A percentile compares a stretch with the other conserved stretches of the same genome.
These are phyloP conservation scores for Tholera decimalis DNA, from an alignment of 2,888 invertebrate species.

Conservation along the genomic window DNA sequence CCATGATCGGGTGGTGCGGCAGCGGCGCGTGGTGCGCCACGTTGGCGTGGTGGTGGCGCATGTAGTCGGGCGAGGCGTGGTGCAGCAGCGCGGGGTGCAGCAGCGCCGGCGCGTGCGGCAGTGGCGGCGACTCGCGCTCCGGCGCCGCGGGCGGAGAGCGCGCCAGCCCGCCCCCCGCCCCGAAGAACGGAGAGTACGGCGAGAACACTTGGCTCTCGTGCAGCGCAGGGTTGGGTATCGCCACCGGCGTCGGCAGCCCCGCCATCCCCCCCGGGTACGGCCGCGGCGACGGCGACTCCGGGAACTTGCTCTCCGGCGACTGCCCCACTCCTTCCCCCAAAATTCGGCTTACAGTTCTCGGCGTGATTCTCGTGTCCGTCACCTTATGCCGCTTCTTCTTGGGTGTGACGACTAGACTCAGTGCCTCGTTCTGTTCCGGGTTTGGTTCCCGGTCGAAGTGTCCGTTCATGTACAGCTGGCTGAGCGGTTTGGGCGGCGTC, in stretches of 20 bases:
- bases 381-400: conserved; percentile 99
- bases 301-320: conserved; percentile 91
- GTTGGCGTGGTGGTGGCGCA: conserved; percentile 93
- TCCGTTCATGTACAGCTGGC: conserved; percentile 93
- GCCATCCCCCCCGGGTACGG: conserved; percentile 96
- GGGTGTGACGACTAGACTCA: conserved; percentile 98
- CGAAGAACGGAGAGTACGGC: conserved; percentile 97
- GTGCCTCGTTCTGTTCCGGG: conserved; percentile 98
- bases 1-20: conserved; percentile 95
- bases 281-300: conserved; percentile 94
- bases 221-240: conserved; percentile 98
- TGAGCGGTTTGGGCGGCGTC: conserved; percentile 95
- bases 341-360: conserved; percentile 97
- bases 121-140: conserved; percentile 96
- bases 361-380: conserved; percentile 98
- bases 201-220: conserved; percentile 98
- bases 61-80: conserved; percentile 96
- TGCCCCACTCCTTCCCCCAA: conserved; percentile 95
- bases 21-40: conserved; percentile 95
- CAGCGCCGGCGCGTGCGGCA: conserved; percentile 96
- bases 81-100: conserved; percentile 96
- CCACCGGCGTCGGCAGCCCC: conserved; percentile 97
- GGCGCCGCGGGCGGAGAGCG: conserved; percentile 92
- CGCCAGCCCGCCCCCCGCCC: conserved; percentile 90
- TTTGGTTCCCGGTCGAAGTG: conserved; percentile 93